Conservation (phyloP, 2,888 invertebrate species). For the Rhamnusium bicolor region DNA sequence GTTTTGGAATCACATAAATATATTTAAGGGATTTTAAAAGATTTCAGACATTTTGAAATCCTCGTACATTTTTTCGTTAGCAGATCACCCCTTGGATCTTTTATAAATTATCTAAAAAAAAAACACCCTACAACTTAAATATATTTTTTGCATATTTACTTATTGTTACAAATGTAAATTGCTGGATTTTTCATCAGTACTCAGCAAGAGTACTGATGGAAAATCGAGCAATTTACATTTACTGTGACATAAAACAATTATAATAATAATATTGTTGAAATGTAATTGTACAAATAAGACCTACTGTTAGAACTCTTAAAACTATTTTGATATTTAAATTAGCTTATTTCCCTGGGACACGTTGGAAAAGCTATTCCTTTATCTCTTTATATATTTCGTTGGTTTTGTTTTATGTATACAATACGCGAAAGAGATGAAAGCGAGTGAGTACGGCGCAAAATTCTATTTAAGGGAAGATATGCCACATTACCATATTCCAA, state of each 20-base stretch:
- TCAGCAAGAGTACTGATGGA: neutral
- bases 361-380: neutral
- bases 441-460: neutral
- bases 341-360: neutral
- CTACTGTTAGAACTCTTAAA: neutral
- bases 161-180: too few relatives aligned
- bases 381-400: constrained; percentile 1
- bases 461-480: neutral
- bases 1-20: too few relatives aligned
- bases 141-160: too few relatives aligned
- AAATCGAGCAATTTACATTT: neutral
- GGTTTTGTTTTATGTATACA: constrained; percentile 16
- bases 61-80: too few relatives aligned
- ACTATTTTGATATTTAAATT: constrained; percentile 17
- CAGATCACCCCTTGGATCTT: too few relatives aligned
- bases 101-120: too few relatives aligned
- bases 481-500: constrained; percentile 3
- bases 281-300: neutral
- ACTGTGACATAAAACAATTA: too few relatives aligned
- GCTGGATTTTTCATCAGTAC: too few relatives aligned
- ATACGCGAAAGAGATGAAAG: constrained; percentile 3
- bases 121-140: too few relatives aligned
- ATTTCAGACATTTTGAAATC: too few relatives aligned
- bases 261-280: neutral
- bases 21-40: too few relatives aligned